Evolutionary conservation across 2,797 vertebrate species (phyloP), one percentile per base, ranked within the genome.

Genomic region (Chelon labrosus): DNA sequence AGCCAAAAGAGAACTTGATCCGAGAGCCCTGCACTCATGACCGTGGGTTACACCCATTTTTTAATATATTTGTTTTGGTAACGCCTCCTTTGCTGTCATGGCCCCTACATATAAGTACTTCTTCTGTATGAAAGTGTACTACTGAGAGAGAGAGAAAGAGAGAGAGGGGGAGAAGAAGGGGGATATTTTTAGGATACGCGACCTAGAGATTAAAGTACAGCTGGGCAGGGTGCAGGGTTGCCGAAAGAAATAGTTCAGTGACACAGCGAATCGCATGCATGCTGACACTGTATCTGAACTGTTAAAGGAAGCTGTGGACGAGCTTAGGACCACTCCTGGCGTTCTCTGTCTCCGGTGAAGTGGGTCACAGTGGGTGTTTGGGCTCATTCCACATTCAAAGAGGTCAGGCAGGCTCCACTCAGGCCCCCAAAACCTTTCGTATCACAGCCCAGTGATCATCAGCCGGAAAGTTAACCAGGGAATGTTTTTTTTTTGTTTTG

Each of bases 141-240:
- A 12, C 20, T 11, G 65, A 73, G 78, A 61, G 41, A 60, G 59
- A 54, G 9, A 55, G 63, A 19, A 25, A 3, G 65, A 14, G 25
- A 20, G 22, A 41, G 53, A 44, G 31, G 7, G 46, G 8, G 42
- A 14, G 35, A 35, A 3, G 46, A 7, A 14, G 17, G n/a, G 62
- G 41, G 69, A 37, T 90, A 89, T 90, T 89, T 91, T 89, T 87
- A 85, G 81, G 22, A 57, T 77, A 73, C 10, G 66, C 64, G 55
- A 74, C 54, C 35, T n/a, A 55, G 64, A 80, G 68, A 85, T 81
- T 81, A 79, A 73, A 77, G 77, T 41, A 19, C 64, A 85, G 85
- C 83, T 86, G 84, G 78, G 76, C 39, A 20, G 67, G 54, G 69
- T 19, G 79, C 59, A 47, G 56, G 62, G 72, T 81, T 82, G 83